Base-by-base conservation (phyloP, 2,888 invertebrate genomes). In the Willowsia nigromaculata region DNA sequence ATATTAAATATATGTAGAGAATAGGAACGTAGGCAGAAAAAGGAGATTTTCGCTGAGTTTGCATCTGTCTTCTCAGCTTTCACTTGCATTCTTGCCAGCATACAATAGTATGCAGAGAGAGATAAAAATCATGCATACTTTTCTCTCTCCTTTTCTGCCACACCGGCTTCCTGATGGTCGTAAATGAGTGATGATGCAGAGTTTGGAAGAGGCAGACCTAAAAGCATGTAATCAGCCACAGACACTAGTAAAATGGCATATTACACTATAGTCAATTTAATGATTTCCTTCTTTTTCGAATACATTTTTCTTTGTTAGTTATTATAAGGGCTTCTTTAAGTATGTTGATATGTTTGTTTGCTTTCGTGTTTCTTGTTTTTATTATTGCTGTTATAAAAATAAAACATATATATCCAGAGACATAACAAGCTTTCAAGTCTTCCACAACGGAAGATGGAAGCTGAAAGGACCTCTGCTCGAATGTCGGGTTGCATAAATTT, bases 401-500 rank as follows among this genome's bases (percentile, higher is more conserved):
- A 71, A 40, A 25, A 5, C 3, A 56, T 30, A 71, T 22, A 40
- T 22, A 11, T 11, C 15, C 15, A 59, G 3, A 11, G 4, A 33
- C 18, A 65, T 37, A n/a, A 33, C 37, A 27, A 11, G 13, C 62
- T n/a, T n/a, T 30, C 62, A 62, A 56, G 65, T 40, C 11, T 27
- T 11, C 7, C 18, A 9, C 3, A 13, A 5, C 40, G 33, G 25
- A 43, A 6, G 37, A 37, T 22, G 6, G 22, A n/a, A 18, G 18
- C 43, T 11, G 25, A 71, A 40, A 43, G 37, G 37, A 43, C 40
- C 71, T n/a, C n/a, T 62, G 27, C 59, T 27, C 6, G 33, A 47
- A 43, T 53, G 85, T 85, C 78, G 33, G 65, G 40, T 65, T 85
- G 82, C 81, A 87, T 87, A 87, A 81, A 87, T 81, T 87, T 87